Base-by-base conservation (phyloP, 1,140 invertebrate species). In the Ceratitis capitata region DNA sequence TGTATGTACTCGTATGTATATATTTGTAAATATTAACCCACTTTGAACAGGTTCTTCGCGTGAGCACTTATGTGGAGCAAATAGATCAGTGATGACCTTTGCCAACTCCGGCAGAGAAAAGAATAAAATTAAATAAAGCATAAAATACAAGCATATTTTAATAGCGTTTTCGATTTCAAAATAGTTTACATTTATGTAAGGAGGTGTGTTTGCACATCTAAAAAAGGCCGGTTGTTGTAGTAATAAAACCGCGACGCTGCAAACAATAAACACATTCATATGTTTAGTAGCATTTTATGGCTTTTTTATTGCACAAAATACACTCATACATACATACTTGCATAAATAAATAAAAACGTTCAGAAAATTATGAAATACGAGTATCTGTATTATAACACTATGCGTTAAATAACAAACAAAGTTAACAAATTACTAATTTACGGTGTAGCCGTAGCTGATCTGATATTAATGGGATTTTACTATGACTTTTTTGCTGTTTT, bases 301-400 rank as follows among this genome's bases (percentile, higher is more conserved):
- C 61, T 69, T 35, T 69, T 69, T 69, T 69, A 69, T 69, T 69
- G 61, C 49, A 42, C 9, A 47, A 82, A 82, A 82, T 47, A 82
- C 19, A 32, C n/a, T 26, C 39, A 42, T 9, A 74, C 29, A 74
- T 10, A 10, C 16, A 51, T 51, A 51, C 7, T 47, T 26, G n/a
- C n/a, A 49, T 45, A 49, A 26, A 74, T 42, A 39, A 49, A 82
- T 29, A 49, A 82, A 82, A 82, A 26, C 29, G 78, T 82, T 4
- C 78, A 53, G 78, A 82, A 82, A 82, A 82, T 49, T 49, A 82
- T 82, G 49, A 82, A 82, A 53, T 49, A 53, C n/a, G 49, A 47
- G 29, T 19, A 74, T 74, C 39, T n/a, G n/a, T n/a, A n/a, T n/a
- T n/a, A n/a, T n/a, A n/a, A n/a, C n/a, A n/a, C n/a, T 16, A 35